These are phyloP conservation scores for Pecten maximus DNA, from an alignment of 2,888 invertebrate species.

Conservation along the genomic window DNA sequence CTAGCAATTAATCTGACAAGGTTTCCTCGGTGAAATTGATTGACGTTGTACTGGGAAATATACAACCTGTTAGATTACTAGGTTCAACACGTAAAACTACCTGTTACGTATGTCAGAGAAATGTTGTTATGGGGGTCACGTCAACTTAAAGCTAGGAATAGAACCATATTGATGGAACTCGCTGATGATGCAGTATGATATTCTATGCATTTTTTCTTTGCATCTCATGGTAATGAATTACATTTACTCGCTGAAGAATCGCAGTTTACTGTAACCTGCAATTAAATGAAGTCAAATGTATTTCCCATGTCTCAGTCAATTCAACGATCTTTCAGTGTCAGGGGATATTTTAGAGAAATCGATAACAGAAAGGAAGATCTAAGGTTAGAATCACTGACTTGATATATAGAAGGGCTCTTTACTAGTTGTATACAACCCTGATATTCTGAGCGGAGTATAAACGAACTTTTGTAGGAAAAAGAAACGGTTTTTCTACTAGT, in stretches of 20 bases:
- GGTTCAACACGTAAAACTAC: constrained; percentile 49
- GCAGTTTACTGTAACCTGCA: neutral
- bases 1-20: constrained; percentile 25
- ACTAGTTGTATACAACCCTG: neutral
- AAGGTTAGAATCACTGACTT: constrained; percentile 1
- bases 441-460: neutral
- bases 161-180: neutral
- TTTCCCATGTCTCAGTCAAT: constrained; percentile 4
- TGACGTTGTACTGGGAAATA: constrained; percentile 21
- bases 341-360: constrained; percentile 19
- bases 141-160: constrained; percentile 13
- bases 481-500: neutral
- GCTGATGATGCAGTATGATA: neutral
- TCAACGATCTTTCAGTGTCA: constrained; percentile 5
- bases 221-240: neutral
- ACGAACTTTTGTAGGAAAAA: neutral
- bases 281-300: constrained; percentile 28
- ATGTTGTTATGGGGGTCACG: neutral
- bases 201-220: neutral
- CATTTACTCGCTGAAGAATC: neutral
- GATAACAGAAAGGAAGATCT: neutral
- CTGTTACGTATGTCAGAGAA: constrained; percentile 38
- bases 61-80: constrained; percentile 45
- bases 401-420: constrained; percentile 7
- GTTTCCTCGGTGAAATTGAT: neutral